Percentiles rank a stretch among this genome's conserved stretches.
Conservation (phyloP, 2,797 vertebrate species). For the Gouania willdenowi region DNA sequence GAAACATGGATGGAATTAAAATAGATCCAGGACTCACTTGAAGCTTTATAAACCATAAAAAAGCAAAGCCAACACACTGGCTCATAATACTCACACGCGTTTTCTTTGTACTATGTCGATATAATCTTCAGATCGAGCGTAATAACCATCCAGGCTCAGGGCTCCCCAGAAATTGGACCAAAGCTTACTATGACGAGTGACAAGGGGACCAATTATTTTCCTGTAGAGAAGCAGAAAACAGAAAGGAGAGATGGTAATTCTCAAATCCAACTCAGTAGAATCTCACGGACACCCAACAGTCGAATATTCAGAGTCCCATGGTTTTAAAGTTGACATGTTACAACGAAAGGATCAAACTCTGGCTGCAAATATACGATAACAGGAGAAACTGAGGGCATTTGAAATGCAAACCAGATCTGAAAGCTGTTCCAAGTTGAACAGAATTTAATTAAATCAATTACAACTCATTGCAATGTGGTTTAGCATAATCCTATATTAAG, state of each 20-base stretch:
- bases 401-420: conserved; percentile 10
- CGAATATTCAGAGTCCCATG: conserved; percentile 21
- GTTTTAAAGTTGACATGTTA: conserved; percentile 11
- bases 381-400: conserved; percentile 9
- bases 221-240: conserved; percentile 64
- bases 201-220: conserved; percentile 93
- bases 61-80: conserved; percentile 4
- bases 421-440: conserved; percentile 2
- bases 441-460: conserved; percentile 1
- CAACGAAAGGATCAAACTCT: conserved; percentile 19
- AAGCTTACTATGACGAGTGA: conserved; percentile 91
- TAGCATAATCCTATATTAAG: neutral
- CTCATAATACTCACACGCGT: conserved; percentile 83
- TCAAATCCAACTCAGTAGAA: conserved; percentile 41
- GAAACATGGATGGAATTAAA: too few relatives aligned
- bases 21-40: neutral
- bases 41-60: conserved; percentile 10
- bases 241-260: conserved; percentile 31
- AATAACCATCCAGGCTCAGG: conserved; percentile 92
- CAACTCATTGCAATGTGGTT: neutral
- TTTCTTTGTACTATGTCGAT: conserved; percentile 95
- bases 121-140: conserved; percentile 96
- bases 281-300: conserved; percentile 31
- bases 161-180: conserved; percentile 99
- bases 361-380: conserved; percentile 11